Evolutionary conservation across 2,888 invertebrate genomes (phyloP), one percentile per base, ranked within the genome.

Genomic region (Vannuccia rotundouncinata): DNA sequence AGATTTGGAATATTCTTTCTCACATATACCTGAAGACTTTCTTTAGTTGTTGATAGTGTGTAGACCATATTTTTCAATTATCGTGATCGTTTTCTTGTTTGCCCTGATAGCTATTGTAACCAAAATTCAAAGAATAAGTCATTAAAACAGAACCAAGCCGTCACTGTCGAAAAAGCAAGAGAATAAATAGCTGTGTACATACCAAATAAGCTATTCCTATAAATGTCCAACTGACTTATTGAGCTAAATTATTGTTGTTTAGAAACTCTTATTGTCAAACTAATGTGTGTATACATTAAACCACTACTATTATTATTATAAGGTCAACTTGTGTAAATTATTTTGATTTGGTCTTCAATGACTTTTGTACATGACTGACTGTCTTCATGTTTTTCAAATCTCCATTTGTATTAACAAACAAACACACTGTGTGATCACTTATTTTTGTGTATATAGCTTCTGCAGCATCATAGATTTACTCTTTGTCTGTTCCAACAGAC

Each of bases 371-470:
- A 66, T 5, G 66, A 66, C 66, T n/a, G n/a, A n/a, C n/a, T n/a
- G n/a, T n/a, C n/a, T 66, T 66, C 66, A 27, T 66, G 66, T 22
- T 66, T 66, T 22, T 5, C 10, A 22, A 13, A 2, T 66, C 25
- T n/a, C 66, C 13, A n/a, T 66, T 66, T 66, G 25, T 45, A 66
- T 22, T 27, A 22, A 2, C 10, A 22, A 66, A 66, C n/a, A n/a
- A n/a, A n/a, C n/a, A n/a, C n/a, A n/a, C 22, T 66, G 22, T 66
- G 22, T 45, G 25, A n/a, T 22, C 22, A 66, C 13, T 66, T 66
- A 22, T 13, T 66, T 66, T 66, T 66, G 66, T 66, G 66, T 66
- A 66, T 66, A 66, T 66, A 66, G 45, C 45, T 45, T n/a, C 45
- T 45, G 5, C 45, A 45, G 5, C 45, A 45, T 5, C 45, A 17